Evolutionary conservation across 2,888 invertebrate genomes (phyloP), one percentile per base, ranked within the genome.

Genomic region (Volucella bombylans): DNA sequence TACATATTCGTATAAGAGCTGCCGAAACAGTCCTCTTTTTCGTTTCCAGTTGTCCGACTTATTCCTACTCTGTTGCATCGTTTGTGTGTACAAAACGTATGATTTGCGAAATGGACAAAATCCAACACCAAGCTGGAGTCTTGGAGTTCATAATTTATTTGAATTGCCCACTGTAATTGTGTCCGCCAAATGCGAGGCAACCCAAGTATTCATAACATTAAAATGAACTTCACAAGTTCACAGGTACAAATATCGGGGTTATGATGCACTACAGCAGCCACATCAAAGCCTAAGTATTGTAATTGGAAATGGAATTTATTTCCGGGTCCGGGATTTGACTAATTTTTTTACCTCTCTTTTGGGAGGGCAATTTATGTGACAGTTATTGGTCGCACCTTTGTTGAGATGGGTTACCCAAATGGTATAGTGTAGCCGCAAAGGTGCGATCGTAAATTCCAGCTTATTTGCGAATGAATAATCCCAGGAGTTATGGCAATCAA

Each of bases 391-490:
- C 55, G 69, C 52, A 49, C 78, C 78, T 77, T 86, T 82, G 82
- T 82, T 78, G 64, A 57, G 31, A 31, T 31, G 31, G 31, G 31
- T 31, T 6, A 31, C 31, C 59, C 68, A n/a, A 45, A 59, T 59
- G 31, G 31, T 31, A 31, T 31, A 31, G 31, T 72, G 45, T 31
- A 57, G 65, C 52, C 55, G 67, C 69, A 41, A 59, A 80, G 85
- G 85, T 81, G 81, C 57, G 77, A 85, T 76, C 85, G 72, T 85
- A 85, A 81, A 62, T 85, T 81, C 18, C 31, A 18, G 72, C 77
- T 79, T 85, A 80, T 80, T 85, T 68, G 81, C 67, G 67, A 77
- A 85, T 85, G 76, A 85, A 81, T 85, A 85, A 85, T 85, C 85
- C 81, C 68, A 71, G 43, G 76, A 85, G 85, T 85, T 77, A 85